Evolutionary conservation across 2,113 vertebrate species (phyloP), one percentile per base, ranked within the genome.

Genomic region (Cepphus grylle): DNA sequence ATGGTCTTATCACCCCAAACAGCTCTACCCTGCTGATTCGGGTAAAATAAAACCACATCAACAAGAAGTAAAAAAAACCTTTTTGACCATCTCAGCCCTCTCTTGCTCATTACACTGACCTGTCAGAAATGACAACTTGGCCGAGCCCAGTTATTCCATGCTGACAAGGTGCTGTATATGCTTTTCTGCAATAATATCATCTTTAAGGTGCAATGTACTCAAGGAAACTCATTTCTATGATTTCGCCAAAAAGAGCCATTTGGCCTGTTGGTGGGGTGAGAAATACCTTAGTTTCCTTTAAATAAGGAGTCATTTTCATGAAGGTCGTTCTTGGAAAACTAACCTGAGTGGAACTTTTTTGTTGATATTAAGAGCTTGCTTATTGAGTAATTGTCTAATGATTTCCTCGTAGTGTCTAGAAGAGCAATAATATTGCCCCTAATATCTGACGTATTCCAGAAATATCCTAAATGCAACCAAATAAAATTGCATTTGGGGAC

Each of bases 101-200:
- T 97, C 96, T 95, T 97, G 97, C 97, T 98, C 97, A 98, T 98
- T 98, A 98, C 97, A 97, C 90, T 22, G 4, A 96, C 96, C 96
- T 98, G 98, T 98, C 98, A 98, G 96, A 98, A 98, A 98, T 98
- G 98, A 98, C 98, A 98, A 88, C 96, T 97, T 97, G 98, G 97
- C 95, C 86, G 86, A 94, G 93, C 93, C 97, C 97, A 96, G 97
- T 97, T 98, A 98, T 97, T 96, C 97, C 97, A 97, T 89, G 94
- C 96, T 98, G 98, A 98, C 98, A 98, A 98, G 96, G 97, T 97
- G 96, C 97, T 96, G 91, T 97, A 98, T 97, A 94, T 93, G 93
- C 88, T 97, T 98, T 58, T 83, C 92, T 65, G 96, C 96, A 98
- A 96, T 98, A 98, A 98, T 98, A 95, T 97, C 97, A 97, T 92